These are phyloP conservation scores for fruit fly (Drosophila melanogaster) DNA, from an alignment of 1,140 invertebrate genomes.

Conservation along the genomic window DNA sequence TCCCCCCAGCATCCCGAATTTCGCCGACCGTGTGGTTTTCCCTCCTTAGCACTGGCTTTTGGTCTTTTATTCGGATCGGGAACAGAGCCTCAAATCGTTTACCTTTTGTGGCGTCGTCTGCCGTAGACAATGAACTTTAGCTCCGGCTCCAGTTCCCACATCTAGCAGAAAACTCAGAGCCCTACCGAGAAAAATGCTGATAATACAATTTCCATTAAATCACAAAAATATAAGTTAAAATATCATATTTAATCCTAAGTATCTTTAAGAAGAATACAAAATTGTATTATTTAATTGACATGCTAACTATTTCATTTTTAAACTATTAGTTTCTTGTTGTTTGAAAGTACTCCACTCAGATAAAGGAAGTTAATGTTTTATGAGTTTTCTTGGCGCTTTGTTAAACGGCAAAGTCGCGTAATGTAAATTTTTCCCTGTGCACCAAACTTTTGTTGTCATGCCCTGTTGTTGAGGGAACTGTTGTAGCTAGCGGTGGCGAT, in stretches of 20 bases:
- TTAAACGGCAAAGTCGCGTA: no score
- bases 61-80: conserved; percentile 42
- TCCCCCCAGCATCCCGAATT: conserved; percentile 18
- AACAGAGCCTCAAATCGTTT: conserved; percentile 58
- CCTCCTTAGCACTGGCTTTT: conserved; percentile 47
- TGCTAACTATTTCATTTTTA: no score
- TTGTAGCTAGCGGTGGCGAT: conserved; percentile 16
- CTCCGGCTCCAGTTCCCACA: conserved; percentile 13
- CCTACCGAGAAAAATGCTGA: conserved; percentile 2
- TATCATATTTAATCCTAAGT: no score
- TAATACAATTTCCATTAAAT: background rate
- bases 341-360: no score
- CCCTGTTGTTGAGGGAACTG: conserved; percentile 13
- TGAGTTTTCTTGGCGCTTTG: no score
- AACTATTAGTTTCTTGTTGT: no score
- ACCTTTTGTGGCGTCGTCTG: conserved; percentile 68
- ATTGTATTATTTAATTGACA: no score
- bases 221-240: no score
- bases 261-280: no score
- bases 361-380: no score
- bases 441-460: conserved; percentile 46
- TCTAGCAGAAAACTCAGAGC: conserved; percentile 9
- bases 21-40: conserved; percentile 31
- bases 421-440: conserved; percentile 7
- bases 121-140: conserved; percentile 65